Percentiles rank a stretch among this genome's conserved stretches.
Evolutionary conservation across 2,888 invertebrate species (phyloP).

Genomic region (Harpalus rubripes): DNA sequence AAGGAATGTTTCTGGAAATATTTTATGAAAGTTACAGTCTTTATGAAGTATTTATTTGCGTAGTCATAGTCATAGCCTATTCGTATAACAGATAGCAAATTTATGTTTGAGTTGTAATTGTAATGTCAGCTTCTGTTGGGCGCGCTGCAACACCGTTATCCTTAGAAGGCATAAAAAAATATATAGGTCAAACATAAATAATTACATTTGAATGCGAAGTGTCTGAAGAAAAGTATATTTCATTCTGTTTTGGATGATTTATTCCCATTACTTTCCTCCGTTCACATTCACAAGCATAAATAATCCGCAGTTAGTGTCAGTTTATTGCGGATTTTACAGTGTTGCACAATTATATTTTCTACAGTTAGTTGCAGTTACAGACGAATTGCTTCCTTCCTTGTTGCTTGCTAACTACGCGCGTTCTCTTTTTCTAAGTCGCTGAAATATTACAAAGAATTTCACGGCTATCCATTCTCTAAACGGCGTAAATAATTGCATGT

Average conservation of each 20-base stretch:
- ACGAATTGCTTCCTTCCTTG: constrained; percentile 61
- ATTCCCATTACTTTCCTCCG: constrained; percentile 48
- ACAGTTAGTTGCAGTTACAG: constrained; percentile 52
- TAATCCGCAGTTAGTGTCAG: constrained; percentile 64
- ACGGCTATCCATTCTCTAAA: constrained; percentile 33
- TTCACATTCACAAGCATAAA: constrained; percentile 51
- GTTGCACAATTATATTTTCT: constrained; percentile 56
- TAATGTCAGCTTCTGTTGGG: constrained; percentile 29
- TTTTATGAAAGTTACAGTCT: no score
- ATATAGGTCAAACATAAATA: constrained; percentile 59
- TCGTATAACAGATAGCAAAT: not conserved
- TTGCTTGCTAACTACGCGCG: constrained; percentile 45
- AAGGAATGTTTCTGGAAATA: no score
- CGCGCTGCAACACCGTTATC: not conserved
- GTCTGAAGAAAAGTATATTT: constrained; percentile 57
- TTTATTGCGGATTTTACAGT: constrained; percentile 56
- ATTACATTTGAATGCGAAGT: constrained; percentile 60
- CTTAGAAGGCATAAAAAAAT: constrained; percentile 38
- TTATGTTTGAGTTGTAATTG: constrained; percentile 5
- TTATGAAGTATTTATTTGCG: no score
- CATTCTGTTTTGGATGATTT: constrained; percentile 58
- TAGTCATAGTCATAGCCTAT: no score
- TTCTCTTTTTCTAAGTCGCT: constrained; percentile 47
- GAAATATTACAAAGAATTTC: constrained; percentile 53
- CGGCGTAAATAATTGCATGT: constrained; percentile 32